phyloP scores from a whole-genome alignment of 2,797 vertebrate genomes.

The Xiphophorus birchmanni region DNA sequence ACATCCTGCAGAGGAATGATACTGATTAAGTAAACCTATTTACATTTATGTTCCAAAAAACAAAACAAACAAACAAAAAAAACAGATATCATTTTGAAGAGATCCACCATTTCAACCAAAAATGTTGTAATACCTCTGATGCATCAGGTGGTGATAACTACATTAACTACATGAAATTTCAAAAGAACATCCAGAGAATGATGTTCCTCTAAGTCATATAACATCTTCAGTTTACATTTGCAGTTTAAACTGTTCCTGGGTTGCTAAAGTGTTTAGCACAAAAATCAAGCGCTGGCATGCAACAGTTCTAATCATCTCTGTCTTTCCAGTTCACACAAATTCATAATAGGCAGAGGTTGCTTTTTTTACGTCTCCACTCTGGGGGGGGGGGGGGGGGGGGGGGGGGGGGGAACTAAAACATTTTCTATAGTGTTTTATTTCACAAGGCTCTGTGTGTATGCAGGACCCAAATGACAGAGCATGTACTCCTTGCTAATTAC shows the following conservation, averaged over 20 bases:
- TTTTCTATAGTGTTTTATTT: no score
- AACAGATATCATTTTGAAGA: neutral
- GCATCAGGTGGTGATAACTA: neutral
- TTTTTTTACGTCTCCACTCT: neutral
- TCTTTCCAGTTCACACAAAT: neutral
- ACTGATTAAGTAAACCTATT: conserved; percentile 7
- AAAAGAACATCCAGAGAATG: neutral
- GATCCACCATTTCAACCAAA: neutral
- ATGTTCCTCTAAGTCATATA: neutral
- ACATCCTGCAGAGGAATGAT: conserved; percentile 85
- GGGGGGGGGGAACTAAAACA: no score
- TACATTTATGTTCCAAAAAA: conserved; percentile 1
- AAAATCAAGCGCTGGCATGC: neutral
- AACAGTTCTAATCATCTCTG: neutral
- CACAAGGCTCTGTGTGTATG: no score
- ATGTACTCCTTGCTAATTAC: neutral
- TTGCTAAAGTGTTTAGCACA: neutral
- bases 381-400: no score
- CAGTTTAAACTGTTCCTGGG: neutral
- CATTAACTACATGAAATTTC: conserved; percentile 5
- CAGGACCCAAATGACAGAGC: neutral
- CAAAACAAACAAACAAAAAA: neutral
- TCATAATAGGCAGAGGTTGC: neutral
- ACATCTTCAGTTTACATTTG: neutral
- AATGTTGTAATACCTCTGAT: neutral